Base-by-base conservation (phyloP, 2,888 invertebrate genomes). In the Pseudococcus jackbeardsleyi region DNA sequence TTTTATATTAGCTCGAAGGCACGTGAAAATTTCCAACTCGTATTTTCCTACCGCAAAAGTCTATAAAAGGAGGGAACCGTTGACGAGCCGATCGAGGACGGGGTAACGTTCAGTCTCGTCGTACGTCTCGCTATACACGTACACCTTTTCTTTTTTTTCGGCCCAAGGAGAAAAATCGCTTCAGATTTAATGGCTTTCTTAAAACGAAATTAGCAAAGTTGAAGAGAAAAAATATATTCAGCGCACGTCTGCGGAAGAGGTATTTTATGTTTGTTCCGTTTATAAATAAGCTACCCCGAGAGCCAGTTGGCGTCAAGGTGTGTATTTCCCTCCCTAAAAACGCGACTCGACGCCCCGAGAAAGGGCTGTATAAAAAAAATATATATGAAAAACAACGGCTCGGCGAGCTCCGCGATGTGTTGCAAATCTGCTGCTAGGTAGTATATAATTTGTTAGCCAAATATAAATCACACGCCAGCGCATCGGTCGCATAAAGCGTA, bases 131-230 rank as follows among this genome's bases (percentile, higher is more conserved):
- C 9, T 26, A 59, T 59, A 7, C 64, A 64, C 72, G 39, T 39
- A 39, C 17, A 33, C 33, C n/a, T 4, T n/a, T 19, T 64, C 22
- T 72, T 72, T 72, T 72, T 39, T 72, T 33, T 17, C 7, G 72
- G 26, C 72, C 39, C 33, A 72, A 26, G 72, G 72, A 72, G 39
- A 72, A 72, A 72, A 72, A 72, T 72, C 72, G 39, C 72, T 72
- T 72, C 72, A 33, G 72, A 72, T 72, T 72, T 72, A 72, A 72
- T 72, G 72, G 72, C 33, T 72, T 72, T 72, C 72, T 72, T 72
- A 72, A 72, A 72, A 33, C 72, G 72, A 72, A 72, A 72, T 72
- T 72, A 72, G 72, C 33, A 26, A 33, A 72, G 72, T 39, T 72
- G 33, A 64, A 64, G 72, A 39, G 26, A 33, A 72, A 72, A 72